These are phyloP conservation scores for Empidonax traillii DNA, from an alignment of 2,113 vertebrate species.

Conservation along the genomic window DNA sequence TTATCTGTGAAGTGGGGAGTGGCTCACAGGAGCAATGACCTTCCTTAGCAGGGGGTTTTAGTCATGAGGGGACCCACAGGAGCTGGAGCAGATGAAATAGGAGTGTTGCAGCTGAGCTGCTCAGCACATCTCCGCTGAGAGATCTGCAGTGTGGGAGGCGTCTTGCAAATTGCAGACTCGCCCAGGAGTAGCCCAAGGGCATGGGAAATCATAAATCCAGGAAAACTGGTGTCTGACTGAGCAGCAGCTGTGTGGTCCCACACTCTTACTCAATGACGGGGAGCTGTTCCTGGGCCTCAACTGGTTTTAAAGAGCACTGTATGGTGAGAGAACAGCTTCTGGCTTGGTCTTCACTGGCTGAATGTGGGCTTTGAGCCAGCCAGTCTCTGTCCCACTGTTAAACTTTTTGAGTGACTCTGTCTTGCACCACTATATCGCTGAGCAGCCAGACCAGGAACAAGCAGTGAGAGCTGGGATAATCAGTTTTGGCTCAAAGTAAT, in stretches of 20 bases:
- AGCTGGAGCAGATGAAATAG: neutral
- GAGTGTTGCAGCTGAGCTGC: neutral
- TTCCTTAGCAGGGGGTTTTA: neutral
- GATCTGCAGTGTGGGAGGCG: fast-evolving
- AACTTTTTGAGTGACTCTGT: neutral
- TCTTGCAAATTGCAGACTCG: neutral
- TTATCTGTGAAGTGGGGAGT: neutral
- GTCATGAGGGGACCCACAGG: neutral
- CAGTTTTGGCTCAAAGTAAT: neutral
- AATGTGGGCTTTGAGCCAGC: neutral
- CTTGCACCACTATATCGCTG: neutral
- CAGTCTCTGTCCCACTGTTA: neutral
- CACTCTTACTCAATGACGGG: neutral
- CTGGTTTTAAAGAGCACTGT: neutral
- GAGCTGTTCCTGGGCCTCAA: neutral
- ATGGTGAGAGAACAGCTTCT: neutral
- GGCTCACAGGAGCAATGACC: neutral
- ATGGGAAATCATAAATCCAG: neutral
- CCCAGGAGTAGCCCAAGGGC: neutral
- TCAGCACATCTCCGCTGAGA: neutral
- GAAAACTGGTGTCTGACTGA: neutral
- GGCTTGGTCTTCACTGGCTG: neutral
- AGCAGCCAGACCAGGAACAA: neutral
- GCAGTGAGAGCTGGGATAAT: neutral
- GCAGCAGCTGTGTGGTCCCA: neutral